Percentiles rank a stretch among this genome's conserved stretches.
phyloP scores from a whole-genome alignment of 2,888 invertebrate species.

The Norana najaformis region DNA sequence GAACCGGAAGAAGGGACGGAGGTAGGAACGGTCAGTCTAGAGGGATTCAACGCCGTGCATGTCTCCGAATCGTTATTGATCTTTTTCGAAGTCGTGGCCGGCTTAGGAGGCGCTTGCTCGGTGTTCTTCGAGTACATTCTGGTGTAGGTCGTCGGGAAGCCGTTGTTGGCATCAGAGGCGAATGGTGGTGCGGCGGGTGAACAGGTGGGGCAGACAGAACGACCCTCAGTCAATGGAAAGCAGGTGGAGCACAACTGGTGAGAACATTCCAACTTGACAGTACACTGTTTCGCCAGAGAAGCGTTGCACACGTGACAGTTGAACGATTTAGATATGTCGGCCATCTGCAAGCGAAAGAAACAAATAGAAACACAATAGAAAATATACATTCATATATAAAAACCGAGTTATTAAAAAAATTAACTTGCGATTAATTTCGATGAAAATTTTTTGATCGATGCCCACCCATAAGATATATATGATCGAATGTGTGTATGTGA shows the following conservation, averaged over 20 bases:
- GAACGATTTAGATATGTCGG: not conserved
- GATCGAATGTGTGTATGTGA: too few relatives aligned
- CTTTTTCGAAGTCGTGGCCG: not conserved
- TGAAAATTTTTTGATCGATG: too few relatives aligned
- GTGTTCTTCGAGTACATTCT: not conserved
- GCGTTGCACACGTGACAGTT: not conserved
- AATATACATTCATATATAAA: not conserved
- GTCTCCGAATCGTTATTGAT: not conserved
- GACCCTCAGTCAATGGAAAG: not conserved
- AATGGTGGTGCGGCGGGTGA: not conserved
- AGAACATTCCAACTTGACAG: not conserved
- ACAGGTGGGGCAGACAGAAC: not conserved
- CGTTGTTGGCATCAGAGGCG: not conserved
- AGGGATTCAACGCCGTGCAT: not conserved
- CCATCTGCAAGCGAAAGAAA: not conserved
- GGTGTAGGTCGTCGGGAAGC: not conserved
- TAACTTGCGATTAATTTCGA: too few relatives aligned
- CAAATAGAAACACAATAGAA: not conserved
- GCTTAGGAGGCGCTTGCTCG: not conserved
- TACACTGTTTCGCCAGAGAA: not conserved
- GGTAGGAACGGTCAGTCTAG: not conserved
- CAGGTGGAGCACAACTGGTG: not conserved
- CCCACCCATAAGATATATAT: too few relatives aligned
- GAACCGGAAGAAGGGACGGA: not conserved
- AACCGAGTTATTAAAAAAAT: too few relatives aligned